Percentiles rank a stretch among this genome's conserved stretches.
Evolutionary conservation across 2,113 vertebrate genomes (phyloP).

Genomic region (Eclectus roratus): DNA sequence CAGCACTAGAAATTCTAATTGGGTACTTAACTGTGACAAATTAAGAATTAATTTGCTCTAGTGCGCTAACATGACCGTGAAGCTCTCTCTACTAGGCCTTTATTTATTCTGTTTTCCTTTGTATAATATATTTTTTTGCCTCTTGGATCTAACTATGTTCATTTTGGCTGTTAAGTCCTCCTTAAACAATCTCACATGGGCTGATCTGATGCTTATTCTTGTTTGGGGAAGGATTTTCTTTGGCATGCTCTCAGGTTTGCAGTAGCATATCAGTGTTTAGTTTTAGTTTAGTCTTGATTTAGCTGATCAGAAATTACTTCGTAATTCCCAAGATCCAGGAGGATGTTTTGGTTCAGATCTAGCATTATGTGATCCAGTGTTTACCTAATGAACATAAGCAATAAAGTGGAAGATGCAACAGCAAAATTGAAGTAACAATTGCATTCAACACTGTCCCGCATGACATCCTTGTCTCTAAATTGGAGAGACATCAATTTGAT

Average conservation of each 20-base stretch:
- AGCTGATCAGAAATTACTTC: neutral
- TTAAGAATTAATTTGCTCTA: neutral
- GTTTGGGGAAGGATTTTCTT: neutral
- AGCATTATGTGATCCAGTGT: neutral
- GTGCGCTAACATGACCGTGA: neutral
- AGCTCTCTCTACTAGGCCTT: neutral
- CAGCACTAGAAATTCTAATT: neutral
- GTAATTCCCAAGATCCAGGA: neutral
- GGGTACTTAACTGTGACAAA: neutral
- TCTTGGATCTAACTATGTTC: neutral
- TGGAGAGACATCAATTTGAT: no score
- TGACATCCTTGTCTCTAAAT: no score
- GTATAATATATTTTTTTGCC: neutral
- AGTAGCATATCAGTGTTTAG: neutral
- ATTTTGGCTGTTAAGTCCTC: neutral
- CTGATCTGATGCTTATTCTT: neutral
- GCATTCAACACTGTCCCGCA: no score
- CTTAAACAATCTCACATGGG: neutral
- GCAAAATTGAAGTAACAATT: neutral
- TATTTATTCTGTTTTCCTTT: conserved; percentile 10
- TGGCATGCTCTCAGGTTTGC: neutral
- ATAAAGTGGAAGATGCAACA: neutral
- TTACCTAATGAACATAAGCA: neutral
- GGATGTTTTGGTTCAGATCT: neutral
- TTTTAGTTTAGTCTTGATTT: neutral